Base-by-base conservation (phyloP, 2,113 vertebrate species). In the Micromys minutus region DNA sequence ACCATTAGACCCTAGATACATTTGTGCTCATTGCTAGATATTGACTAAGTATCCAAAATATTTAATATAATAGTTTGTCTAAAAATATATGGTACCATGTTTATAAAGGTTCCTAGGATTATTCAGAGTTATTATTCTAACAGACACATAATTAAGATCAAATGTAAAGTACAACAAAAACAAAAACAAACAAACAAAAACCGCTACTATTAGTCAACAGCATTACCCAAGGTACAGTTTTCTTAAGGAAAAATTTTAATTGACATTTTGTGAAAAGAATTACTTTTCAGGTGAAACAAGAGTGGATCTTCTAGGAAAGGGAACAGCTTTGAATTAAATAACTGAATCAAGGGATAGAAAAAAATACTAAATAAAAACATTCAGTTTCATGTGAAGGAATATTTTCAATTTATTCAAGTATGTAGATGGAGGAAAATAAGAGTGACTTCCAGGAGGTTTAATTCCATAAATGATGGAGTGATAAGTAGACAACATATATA, bases 341-440 rank as follows among this genome's bases (percentile, higher is more conserved):
- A 59, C 10, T 2, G 1, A 34, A 86, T 22, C 16, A 63, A 19
- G 3, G 7, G 55, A 45, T 0, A 10, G 5, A 7, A 1, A 7
- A 19, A n/a, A 89, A 7, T 31, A 12, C 16, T 69, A 16, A 2
- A 5, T 29, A 24, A 5, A n/a, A 55, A 52, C 24, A 19, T 16
- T 63, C 47, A 61, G 45, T 21, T 22, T 12, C 3, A 0, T 5
- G 0, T 5, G 1, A 7, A 45, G 10, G 10, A 52, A 13, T 8
- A 61, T 36, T 19, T 29, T 24, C 50, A 52, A 71, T 63, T 31
- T 10, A 17, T 3, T 6, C 15, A 5, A 19, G 16, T 34, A 24
- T 29, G 2, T 8, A 81, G 2, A 3, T 39, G 34, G 31, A 84
- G 29, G 16, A 72, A 90, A 83, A 36, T 1, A 5, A 22, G 3